Evolutionary conservation across 2,113 vertebrate species (phyloP), one percentile per base, ranked within the genome.

Genomic region (Lepidothrix coronata): DNA sequence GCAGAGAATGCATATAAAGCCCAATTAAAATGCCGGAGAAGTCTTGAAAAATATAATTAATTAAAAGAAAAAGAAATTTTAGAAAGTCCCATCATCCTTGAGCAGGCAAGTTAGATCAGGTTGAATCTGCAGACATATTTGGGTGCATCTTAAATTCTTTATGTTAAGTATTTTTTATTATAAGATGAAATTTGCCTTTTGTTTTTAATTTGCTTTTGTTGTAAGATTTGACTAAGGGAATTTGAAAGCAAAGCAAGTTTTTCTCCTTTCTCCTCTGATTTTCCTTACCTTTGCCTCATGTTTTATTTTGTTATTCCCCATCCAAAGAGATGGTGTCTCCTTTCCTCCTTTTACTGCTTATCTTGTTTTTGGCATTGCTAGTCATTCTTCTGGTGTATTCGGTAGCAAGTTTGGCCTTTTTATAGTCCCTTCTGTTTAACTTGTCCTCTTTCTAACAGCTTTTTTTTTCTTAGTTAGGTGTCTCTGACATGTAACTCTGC

Each of bases 121-220:
- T 6, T 73, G 9, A 73, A 66, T 46, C 16, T 80, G 28, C 11
- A 66, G 49, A 37, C 1, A 10, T 24, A 55, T 58, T 94, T 70
- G 43, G 12, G 9, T 66, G 5, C 5, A 41, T 37, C 6, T 8
- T 76, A 88, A 79, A 10, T 30, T 71, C 18, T 58, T 83, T 44
- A 48, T 3, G n/a, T 57, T 30, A 71, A 39, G 4, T 30, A 67
- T 1, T 16, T 54, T 76, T 67, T 15, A 46, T 23, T 31, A 24
- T 54, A 31, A 70, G 14, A 24, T 5, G 0, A 81, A 67, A 81
- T 16, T 11, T 27, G 21, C 1, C 1, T 2, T 30, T 44, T 35
- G 12, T 35, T 44, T 27, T 3, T 44, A 37, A 51, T 77, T 84
- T 74, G 1, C 0, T 37, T 58, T 67, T 78, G 8, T 51, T 61